These are phyloP conservation scores for Oegoconia quadripuncta DNA, from an alignment of 2,888 invertebrate species.

Conservation along the genomic window DNA sequence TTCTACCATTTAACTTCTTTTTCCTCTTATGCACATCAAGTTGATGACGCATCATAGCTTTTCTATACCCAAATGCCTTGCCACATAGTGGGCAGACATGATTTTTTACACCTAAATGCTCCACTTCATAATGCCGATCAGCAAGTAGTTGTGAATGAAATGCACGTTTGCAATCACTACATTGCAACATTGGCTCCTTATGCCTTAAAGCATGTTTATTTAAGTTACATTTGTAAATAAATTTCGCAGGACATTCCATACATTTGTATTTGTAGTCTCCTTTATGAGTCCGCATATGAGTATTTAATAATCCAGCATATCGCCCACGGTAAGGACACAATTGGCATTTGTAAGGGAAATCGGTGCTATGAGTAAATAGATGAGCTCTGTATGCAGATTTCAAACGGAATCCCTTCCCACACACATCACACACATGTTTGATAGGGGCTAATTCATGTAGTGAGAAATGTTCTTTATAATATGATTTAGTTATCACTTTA, in stretches of 20 bases:
- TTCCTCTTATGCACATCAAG: slow-evolving; percentile 45
- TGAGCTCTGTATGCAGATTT: slow-evolving; percentile 39
- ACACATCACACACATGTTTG: slow-evolving; percentile 52
- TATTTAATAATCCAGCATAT: slow-evolving; percentile 15
- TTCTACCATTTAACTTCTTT: slow-evolving; percentile 1
- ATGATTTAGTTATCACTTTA: slow-evolving; percentile 44
- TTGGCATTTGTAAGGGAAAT: slow-evolving; percentile 20
- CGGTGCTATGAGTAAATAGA: slow-evolving; percentile 19
- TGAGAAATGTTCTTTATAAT: slow-evolving; percentile 47
- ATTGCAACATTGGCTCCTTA: slow-evolving; percentile 39
- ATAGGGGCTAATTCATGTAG: slow-evolving; percentile 50
- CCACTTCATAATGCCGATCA: slow-evolving; percentile 39
- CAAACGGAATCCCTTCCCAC: slow-evolving; percentile 47
- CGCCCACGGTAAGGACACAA: slow-evolving; percentile 22
- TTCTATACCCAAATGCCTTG: slow-evolving; percentile 56
- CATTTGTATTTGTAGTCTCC: slow-evolving; percentile 20
- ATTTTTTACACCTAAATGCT: slow-evolving; percentile 45
- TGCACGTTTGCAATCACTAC: slow-evolving; percentile 39
- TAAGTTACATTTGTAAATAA: slow-evolving; percentile 41
- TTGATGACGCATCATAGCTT: slow-evolving; percentile 59
- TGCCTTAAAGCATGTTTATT: slow-evolving; percentile 41
- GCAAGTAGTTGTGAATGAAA: slow-evolving; percentile 40
- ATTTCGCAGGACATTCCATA: slow-evolving; percentile 30
- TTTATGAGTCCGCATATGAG: slow-evolving; percentile 18
- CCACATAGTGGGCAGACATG: slow-evolving; percentile 49